A percentile compares a stretch with the other conserved stretches of the same genome.
These are phyloP conservation scores for Plestiodon gilberti DNA, from an alignment of 2,113 vertebrate genomes.

Conservation along the genomic window DNA sequence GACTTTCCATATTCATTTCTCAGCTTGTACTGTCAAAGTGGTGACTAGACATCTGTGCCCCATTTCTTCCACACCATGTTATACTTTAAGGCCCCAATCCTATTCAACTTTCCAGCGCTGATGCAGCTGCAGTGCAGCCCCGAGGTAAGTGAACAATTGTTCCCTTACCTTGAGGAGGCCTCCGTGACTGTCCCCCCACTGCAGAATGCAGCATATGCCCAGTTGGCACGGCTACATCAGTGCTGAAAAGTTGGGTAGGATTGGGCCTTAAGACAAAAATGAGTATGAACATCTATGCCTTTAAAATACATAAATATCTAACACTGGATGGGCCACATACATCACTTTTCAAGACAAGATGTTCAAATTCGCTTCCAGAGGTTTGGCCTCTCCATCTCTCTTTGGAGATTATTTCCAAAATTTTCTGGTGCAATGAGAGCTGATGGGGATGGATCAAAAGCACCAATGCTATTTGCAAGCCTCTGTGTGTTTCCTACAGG, in stretches of 20 bases:
- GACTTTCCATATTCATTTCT: slow-evolving; percentile 39
- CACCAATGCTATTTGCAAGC: neutral
- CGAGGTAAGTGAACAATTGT: no score
- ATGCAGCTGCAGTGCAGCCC: no score
- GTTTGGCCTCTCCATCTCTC: neutral
- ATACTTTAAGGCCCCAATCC: no score
- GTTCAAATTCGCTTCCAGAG: neutral
- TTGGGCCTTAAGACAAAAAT: no score
- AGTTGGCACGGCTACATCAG: no score
- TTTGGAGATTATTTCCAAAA: neutral
- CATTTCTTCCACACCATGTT: neutral
- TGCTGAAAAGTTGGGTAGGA: no score
- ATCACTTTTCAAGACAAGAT: neutral
- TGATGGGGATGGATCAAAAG: neutral
- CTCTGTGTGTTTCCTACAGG: neutral
- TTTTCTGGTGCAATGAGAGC: neutral
- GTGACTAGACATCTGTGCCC: slow-evolving; percentile 20
- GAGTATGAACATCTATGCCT: neutral
- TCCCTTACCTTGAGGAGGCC: no score
- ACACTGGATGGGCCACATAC: neutral
- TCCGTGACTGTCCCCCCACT: no score
- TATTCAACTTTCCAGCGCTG: no score
- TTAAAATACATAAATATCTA: neutral
- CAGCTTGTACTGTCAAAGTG: neutral
- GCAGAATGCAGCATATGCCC: no score